phyloP scores from a whole-genome alignment of 2,113 vertebrate genomes.

The Pomatostomus ruficeps region DNA sequence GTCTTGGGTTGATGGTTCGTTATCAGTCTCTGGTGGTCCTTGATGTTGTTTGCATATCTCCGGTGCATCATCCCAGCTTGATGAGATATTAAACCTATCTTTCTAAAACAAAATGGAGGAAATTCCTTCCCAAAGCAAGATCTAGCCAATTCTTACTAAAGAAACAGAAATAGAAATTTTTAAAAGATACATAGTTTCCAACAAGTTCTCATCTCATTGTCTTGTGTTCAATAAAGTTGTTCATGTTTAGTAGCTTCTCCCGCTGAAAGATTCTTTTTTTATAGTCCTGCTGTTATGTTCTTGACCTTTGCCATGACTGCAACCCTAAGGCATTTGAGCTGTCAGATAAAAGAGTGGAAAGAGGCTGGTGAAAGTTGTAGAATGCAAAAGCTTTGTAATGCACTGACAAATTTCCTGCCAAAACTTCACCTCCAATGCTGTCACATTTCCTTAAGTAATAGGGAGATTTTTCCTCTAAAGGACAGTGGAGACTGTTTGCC shows the following conservation, averaged over 20 bases:
- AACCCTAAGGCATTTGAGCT: conserved; percentile 29
- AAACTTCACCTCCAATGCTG: conserved; percentile 45
- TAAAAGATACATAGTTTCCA: too few relatives aligned
- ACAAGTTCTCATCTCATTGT: neutral
- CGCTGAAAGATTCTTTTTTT: neutral
- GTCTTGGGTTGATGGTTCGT: too few relatives aligned
- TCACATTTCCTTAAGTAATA: conserved; percentile 67
- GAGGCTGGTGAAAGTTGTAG: neutral
- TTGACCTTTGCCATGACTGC: conserved; percentile 42
- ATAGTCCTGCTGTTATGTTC: neutral
- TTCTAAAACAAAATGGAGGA: too few relatives aligned
- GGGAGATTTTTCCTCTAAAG: conserved; percentile 18
- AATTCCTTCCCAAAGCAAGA: too few relatives aligned
- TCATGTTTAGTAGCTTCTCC: conserved; percentile 1
- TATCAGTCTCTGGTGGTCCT: too few relatives aligned
- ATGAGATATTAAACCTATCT: too few relatives aligned
- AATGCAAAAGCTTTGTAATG: conserved; percentile 22
- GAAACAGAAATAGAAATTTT: too few relatives aligned
- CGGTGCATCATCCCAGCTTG: too few relatives aligned
- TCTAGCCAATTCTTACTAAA: too few relatives aligned
- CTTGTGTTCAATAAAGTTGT: neutral
- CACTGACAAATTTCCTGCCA: conserved; percentile 46
- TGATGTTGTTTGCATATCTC: too few relatives aligned
- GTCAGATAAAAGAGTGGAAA: conserved; percentile 27
- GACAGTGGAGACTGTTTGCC: conserved; percentile 45